Percentiles rank a stretch among this genome's conserved stretches.
Conservation (phyloP, 2,888 invertebrate species). For the Eupsilia transversa region DNA sequence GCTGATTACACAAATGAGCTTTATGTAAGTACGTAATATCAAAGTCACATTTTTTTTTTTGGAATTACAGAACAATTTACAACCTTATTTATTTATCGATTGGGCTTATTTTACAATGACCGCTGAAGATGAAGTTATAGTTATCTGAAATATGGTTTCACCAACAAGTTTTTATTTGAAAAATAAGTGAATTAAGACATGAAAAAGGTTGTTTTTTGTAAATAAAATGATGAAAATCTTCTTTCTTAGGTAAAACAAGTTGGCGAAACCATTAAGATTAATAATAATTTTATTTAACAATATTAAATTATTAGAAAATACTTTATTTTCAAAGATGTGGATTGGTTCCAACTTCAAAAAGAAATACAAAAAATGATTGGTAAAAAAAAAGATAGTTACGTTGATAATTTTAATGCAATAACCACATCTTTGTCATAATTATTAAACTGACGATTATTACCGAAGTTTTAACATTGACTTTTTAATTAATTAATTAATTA, state of each 20-base stretch:
- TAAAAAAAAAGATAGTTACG: background rate
- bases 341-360: background rate
- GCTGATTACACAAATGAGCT: slow-evolving; percentile 88
- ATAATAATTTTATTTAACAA: slow-evolving; percentile 58
- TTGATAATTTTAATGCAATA: slow-evolving; percentile 31
- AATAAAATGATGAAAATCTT: slow-evolving; percentile 8
- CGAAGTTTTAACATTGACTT: slow-evolving; percentile 80
- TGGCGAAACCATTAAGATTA: slow-evolving; percentile 54
- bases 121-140: slow-evolving; percentile 67
- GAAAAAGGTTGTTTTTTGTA: background rate
- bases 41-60: slow-evolving; percentile 83
- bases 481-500: slow-evolving; percentile 76
- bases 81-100: slow-evolving; percentile 83
- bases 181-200: background rate
- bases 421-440: slow-evolving; percentile 66
- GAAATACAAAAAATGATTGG: background rate
- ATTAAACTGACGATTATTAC: slow-evolving; percentile 70
- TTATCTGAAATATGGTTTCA: slow-evolving; percentile 55
- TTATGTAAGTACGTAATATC: slow-evolving; percentile 83
- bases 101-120: slow-evolving; percentile 85
- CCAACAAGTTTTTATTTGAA: slow-evolving; percentile 49
- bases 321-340: slow-evolving; percentile 53
- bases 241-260: slow-evolving; percentile 50
- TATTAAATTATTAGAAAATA: slow-evolving; percentile 54
- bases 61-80: slow-evolving; percentile 88